Conservation (phyloP, 2,888 invertebrate species). For the Eulithis testata region DNA sequence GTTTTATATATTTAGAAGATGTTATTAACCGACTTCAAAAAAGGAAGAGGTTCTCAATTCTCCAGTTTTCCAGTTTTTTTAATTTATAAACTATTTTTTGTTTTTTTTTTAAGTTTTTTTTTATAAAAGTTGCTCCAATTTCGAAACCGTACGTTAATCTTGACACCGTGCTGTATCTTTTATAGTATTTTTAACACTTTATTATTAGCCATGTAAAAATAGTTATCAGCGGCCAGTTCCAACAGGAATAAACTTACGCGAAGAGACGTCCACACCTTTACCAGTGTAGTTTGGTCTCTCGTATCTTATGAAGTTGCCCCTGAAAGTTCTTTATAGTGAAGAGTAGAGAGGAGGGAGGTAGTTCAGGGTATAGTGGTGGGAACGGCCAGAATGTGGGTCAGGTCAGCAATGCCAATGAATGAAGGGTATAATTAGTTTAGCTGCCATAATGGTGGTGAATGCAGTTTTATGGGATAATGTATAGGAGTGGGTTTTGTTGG, state of each 20-base stretch:
- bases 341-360: conserved; percentile 22
- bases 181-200: conserved; percentile 13
- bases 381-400: conserved; percentile 49
- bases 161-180: conserved; percentile 3
- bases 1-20: too few relatives aligned
- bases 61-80: too few relatives aligned
- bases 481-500: too few relatives aligned
- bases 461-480: conserved; percentile 6
- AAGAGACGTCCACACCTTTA: conserved; percentile 36
- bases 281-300: conserved; percentile 42
- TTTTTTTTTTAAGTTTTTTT: too few relatives aligned
- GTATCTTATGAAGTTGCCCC: conserved; percentile 7
- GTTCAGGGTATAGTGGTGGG: conserved; percentile 41
- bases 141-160: background rate
- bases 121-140: too few relatives aligned
- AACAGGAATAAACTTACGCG: conserved; percentile 47
- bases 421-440: conserved; percentile 50
- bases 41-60: too few relatives aligned
- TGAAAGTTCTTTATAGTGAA: conserved; percentile 1
- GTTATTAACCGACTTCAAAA: too few relatives aligned
- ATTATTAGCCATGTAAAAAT: conserved; percentile 41
- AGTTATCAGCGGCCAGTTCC: conserved; percentile 35
- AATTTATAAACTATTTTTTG: too few relatives aligned
- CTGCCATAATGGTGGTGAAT: conserved; percentile 36
- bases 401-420: conserved; percentile 51